Evolutionary conservation across 2,888 invertebrate species (phyloP).

Genomic region (Oeneis ivallda): DNA sequence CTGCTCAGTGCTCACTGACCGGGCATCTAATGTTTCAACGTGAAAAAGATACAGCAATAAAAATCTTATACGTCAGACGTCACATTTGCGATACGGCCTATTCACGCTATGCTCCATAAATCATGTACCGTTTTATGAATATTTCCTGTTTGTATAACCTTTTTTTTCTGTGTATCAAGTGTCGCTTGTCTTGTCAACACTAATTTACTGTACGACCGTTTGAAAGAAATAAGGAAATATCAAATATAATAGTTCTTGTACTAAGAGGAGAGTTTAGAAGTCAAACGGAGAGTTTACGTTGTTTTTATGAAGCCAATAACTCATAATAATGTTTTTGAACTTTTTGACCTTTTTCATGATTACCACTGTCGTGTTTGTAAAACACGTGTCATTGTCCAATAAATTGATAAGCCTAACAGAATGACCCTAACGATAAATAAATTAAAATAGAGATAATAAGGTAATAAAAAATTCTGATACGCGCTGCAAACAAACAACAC

Average conservation of each 20-base stretch:
- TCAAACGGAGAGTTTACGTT: slow-evolving; percentile 24
- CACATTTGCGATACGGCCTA: slow-evolving; percentile 40
- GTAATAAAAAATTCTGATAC: slow-evolving; percentile 33
- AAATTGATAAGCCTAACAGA: slow-evolving; percentile 36
- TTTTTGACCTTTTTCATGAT: neutral
- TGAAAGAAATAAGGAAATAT: slow-evolving; percentile 9
- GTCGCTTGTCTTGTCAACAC: slow-evolving; percentile 40
- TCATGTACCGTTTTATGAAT: slow-evolving; percentile 42
- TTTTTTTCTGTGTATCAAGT: slow-evolving; percentile 41
- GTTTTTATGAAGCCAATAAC: slow-evolving; percentile 19
- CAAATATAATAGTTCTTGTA: slow-evolving; percentile 1
- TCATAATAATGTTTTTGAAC: neutral
- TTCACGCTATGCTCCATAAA: slow-evolving; percentile 41
- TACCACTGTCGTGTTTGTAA: slow-evolving; percentile 12
- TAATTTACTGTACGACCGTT: slow-evolving; percentile 41
- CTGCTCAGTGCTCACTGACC: slow-evolving; percentile 55
- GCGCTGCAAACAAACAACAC: slow-evolving; percentile 16
- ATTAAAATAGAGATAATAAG: slow-evolving; percentile 22
- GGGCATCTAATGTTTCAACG: slow-evolving; percentile 48
- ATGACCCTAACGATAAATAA: slow-evolving; percentile 34
- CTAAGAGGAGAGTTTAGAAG: slow-evolving; percentile 13
- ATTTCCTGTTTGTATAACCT: slow-evolving; percentile 38
- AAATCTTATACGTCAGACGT: slow-evolving; percentile 47
- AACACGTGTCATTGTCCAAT: slow-evolving; percentile 24
- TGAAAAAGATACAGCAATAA: slow-evolving; percentile 59